A percentile compares a stretch with the other conserved stretches of the same genome.
phyloP scores from a whole-genome alignment of 2,888 invertebrate species.

The Mythimna impura region DNA sequence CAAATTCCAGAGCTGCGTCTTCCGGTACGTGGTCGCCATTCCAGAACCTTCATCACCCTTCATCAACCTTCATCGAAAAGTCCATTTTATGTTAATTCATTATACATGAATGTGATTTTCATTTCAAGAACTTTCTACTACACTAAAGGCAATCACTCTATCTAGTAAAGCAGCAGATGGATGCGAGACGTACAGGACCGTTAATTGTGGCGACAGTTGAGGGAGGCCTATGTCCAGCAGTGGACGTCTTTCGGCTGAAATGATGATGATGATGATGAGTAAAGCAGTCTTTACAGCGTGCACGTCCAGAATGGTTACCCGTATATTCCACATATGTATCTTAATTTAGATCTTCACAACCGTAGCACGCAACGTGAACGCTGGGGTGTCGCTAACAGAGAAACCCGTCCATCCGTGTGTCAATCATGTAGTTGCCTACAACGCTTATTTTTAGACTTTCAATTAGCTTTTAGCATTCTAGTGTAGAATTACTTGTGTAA shows the following conservation, averaged over 20 bases:
- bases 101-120: too few relatives aligned
- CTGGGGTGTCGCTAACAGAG: slow-evolving; percentile 73
- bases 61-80: too few relatives aligned
- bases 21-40: too few relatives aligned
- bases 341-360: slow-evolving; percentile 60
- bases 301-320: neutral
- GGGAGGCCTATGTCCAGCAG: too few relatives aligned
- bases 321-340: slow-evolving; percentile 23
- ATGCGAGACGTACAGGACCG: too few relatives aligned
- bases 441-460: slow-evolving; percentile 77
- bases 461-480: slow-evolving; percentile 81
- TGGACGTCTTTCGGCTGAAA: too few relatives aligned
- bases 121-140: too few relatives aligned
- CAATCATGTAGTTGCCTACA: slow-evolving; percentile 69
- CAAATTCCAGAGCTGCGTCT: too few relatives aligned
- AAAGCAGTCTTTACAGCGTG: neutral
- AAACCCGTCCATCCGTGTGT: slow-evolving; percentile 72
- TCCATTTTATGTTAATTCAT: too few relatives aligned
- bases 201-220: too few relatives aligned
- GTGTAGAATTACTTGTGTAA: slow-evolving; percentile 72
- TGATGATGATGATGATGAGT: too few relatives aligned
- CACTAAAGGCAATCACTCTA: neutral
- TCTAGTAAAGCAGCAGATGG: neutral
- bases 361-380: slow-evolving; percentile 50
- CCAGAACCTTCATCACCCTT: too few relatives aligned